Conservation (phyloP, 1,140 invertebrate species). For the Nautilus pompilius region DNA sequence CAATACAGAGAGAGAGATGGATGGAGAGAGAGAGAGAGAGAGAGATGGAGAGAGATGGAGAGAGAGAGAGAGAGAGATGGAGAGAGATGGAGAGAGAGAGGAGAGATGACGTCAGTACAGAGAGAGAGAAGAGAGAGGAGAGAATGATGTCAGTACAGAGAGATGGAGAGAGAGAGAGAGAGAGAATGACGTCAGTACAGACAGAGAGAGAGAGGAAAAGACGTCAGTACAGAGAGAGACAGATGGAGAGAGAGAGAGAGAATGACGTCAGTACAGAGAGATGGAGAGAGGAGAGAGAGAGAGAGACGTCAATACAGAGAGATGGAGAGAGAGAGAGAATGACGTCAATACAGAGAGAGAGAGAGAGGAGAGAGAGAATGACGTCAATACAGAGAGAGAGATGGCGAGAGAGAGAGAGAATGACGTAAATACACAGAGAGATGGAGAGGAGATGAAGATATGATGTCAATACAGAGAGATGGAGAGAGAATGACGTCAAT, state of each 20-base stretch:
- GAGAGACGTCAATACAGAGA: not conserved
- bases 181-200: not conserved
- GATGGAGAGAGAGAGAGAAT: not conserved
- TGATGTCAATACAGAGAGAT: no score
- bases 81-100: no score
- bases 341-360: no score
- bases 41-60: not conserved
- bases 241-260: not conserved
- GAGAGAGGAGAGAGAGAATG: no score
- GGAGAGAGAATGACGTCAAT: not conserved
- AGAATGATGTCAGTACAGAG: not conserved
- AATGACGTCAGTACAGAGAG: not conserved
- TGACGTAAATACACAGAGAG: not conserved
- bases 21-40: not conserved
- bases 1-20: no score
- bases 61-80: not conserved
- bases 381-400: not conserved
- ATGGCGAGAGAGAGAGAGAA: not conserved
- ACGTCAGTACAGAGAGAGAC: not conserved
- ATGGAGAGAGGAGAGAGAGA: not conserved
- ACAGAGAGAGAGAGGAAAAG: not conserved
- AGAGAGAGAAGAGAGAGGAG: not conserved
- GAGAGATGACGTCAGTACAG: not conserved
- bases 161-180: not conserved
- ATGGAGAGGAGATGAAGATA: not conserved